Percentiles rank a stretch among this genome's conserved stretches.
phyloP scores from a whole-genome alignment of 2,888 invertebrate species.

The Pyrochroa serraticornis region DNA sequence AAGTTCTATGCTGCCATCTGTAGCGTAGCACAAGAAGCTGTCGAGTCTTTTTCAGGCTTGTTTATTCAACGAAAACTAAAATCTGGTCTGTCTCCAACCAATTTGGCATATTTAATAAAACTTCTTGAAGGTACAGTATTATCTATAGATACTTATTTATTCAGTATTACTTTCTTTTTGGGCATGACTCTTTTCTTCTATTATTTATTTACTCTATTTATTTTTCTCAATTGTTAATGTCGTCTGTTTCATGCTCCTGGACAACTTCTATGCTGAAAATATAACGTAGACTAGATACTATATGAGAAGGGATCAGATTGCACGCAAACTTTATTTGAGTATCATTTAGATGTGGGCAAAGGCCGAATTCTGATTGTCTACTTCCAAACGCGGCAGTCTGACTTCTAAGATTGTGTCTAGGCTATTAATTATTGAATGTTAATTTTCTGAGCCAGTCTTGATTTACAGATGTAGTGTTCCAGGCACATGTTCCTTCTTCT shows the following conservation, averaged over 20 bases:
- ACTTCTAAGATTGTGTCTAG: background rate
- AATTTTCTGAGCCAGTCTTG: no score
- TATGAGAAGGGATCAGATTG: no score
- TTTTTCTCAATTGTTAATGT: no score
- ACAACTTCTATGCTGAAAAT: no score
- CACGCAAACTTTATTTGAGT: no score
- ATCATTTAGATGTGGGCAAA: no score
- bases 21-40: constrained; percentile 55
- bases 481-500: constrained; percentile 46
- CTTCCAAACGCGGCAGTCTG: no score
- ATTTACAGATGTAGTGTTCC: constrained; percentile 54
- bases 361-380: no score
- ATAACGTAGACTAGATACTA: no score
- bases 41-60: constrained; percentile 59
- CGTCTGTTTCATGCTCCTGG: no score
- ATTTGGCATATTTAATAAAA: constrained; percentile 65
- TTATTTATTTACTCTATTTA: background rate
- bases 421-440: background rate
- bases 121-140: constrained; percentile 63
- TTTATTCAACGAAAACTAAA: constrained; percentile 55
- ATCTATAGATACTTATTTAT: background rate
- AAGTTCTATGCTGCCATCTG: constrained; percentile 61
- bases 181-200: background rate
- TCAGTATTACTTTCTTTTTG: background rate
- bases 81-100: constrained; percentile 60